Base-by-base conservation (phyloP, 2,113 vertebrate species). In the Ailuropoda melanoleuca region DNA sequence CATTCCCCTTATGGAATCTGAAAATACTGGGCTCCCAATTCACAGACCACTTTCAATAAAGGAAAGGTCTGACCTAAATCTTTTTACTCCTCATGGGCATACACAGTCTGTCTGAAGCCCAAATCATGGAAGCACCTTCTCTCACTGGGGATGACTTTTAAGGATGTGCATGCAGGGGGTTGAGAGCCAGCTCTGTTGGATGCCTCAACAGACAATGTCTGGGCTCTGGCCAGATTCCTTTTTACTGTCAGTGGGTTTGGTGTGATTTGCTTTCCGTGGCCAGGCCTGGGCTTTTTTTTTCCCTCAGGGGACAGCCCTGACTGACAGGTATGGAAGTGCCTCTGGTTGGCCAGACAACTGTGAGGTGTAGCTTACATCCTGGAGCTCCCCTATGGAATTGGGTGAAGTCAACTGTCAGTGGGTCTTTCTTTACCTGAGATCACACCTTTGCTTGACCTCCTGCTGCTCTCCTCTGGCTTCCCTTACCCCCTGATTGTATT, bases 11-110 rank as follows among this genome's bases (percentile, higher is more conserved):
- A 24, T 23, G n/a, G 34, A 82, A 83, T 60, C 48, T 24, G 48
- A 74, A 83, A 72, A 96, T 56, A 4, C 37, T 17, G 13, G 31
- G 39, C 48, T 97, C 37, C 58, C 10, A 64, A 72, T 66, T 91
- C 60, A 53, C 34, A 68, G n/a, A 34, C 3, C 39, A 55, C 23
- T 85, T 94, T 93, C 85, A 93, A 31, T 58, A 89, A 94, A 80
- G 14, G 56, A 60, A 95, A 90, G 72, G 29, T 2, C 72, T 77
- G n/a, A 26, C 11, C 1, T 31, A 66, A 50, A 48, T 37, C 29
- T 74, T 84, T 78, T 64, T 53, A 1, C 1, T 94, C 26, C 34
- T 91, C 10, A 75, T 74, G 62, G 37, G 8, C 72, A 48, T 60
- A 37, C 14, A n/a, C 15, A 9, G 11, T 87, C 37, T 23, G 50